A percentile compares a stretch with the other conserved stretches of the same genome.
Evolutionary conservation across 2,113 vertebrate genomes (phyloP).

Genomic region (Semicossyphus pulcher): DNA sequence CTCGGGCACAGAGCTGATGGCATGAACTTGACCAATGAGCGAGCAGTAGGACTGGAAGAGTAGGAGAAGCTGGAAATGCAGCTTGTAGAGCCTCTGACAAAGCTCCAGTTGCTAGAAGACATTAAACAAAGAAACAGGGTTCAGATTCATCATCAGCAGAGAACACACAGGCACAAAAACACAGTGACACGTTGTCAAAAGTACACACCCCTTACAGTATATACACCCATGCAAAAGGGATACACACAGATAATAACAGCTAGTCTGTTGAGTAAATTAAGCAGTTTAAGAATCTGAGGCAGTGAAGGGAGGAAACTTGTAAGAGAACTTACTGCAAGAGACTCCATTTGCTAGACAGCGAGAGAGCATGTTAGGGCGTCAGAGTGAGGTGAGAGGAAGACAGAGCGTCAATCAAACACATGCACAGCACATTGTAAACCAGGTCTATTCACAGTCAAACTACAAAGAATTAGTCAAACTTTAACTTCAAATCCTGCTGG

Average conservation of each 20-base stretch:
- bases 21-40: slow-evolving; percentile 96
- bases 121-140: slow-evolving; percentile 48
- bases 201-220: slow-evolving; percentile 6
- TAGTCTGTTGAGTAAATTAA: slow-evolving; percentile 17
- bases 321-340: slow-evolving; percentile 99
- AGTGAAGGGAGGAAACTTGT: slow-evolving; percentile 76
- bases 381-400: slow-evolving; percentile 86
- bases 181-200: slow-evolving; percentile 11
- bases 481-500: slow-evolving; percentile 57
- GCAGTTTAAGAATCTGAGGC: slow-evolving; percentile 30
- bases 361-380: slow-evolving; percentile 94
- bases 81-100: slow-evolving; percentile 97
- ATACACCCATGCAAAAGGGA: slow-evolving; percentile 28
- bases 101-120: slow-evolving; percentile 94
- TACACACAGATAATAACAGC: background rate
- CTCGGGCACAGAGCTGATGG: slow-evolving; percentile 96
- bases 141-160: background rate
- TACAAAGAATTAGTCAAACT: slow-evolving; percentile 85
- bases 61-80: slow-evolving; percentile 97
- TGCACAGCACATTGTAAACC: slow-evolving; percentile 54
- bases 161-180: background rate
- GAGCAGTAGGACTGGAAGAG: slow-evolving; percentile 99
- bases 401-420: slow-evolving; percentile 79
- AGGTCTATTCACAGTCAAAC: slow-evolving; percentile 71
- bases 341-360: slow-evolving; percentile 99